phyloP scores from a whole-genome alignment of 2,113 vertebrate genomes.

The Reinhardtius hippoglossoides region DNA sequence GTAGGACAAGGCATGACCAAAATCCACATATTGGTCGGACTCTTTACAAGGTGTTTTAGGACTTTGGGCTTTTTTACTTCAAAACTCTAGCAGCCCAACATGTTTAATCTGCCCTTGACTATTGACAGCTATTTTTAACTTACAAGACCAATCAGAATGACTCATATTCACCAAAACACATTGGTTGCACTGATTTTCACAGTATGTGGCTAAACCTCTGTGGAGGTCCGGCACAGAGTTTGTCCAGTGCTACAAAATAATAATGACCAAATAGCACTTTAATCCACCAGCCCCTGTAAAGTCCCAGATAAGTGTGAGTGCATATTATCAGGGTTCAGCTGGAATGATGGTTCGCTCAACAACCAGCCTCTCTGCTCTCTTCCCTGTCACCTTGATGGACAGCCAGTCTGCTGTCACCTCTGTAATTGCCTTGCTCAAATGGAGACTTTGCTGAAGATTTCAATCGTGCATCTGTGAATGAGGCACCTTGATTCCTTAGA shows the following conservation, averaged over 20 bases:
- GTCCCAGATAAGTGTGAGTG: neutral
- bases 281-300: neutral
- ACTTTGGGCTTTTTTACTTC: too few relatives aligned
- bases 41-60: too few relatives aligned
- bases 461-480: constrained; percentile 6
- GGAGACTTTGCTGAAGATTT: neutral
- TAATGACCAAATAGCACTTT: neutral
- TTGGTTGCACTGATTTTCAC: neutral
- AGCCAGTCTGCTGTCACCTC: neutral
- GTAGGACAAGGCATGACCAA: too few relatives aligned
- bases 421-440: neutral
- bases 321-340: neutral
- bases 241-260: neutral
- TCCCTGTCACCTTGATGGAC: neutral
- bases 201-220: neutral
- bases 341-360: neutral
- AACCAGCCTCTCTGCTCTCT: neutral
- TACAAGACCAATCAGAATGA: neutral
- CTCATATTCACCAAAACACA: neutral
- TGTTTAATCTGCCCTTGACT: too few relatives aligned
- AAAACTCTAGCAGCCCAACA: too few relatives aligned
- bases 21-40: too few relatives aligned
- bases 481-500: neutral
- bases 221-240: neutral
- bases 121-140: too few relatives aligned